Evolutionary conservation across 2,888 invertebrate genomes (phyloP).

Genomic region (Ptilodon capucinus): DNA sequence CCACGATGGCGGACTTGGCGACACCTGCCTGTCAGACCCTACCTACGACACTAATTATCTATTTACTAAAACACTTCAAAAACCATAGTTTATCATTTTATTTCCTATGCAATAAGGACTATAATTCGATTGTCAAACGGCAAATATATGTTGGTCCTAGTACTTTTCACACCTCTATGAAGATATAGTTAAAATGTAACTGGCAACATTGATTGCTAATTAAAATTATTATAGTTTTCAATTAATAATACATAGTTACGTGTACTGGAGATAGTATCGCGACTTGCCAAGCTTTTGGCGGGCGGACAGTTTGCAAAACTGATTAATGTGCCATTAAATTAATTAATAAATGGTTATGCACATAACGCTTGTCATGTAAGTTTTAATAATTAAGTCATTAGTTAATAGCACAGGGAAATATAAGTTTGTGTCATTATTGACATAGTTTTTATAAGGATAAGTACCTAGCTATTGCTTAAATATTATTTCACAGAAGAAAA

Average conservation of each 20-base stretch:
- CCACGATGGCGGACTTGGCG: constrained; percentile 11
- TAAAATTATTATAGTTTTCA: constrained; percentile 67
- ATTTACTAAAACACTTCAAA: constrained; percentile 13
- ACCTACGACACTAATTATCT: constrained; percentile 10
- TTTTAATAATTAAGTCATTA: too few species aligned
- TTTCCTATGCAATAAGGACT: neutral
- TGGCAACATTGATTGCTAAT: constrained; percentile 45
- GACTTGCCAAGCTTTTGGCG: constrained; percentile 59
- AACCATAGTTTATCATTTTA: neutral
- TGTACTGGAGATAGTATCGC: constrained; percentile 60
- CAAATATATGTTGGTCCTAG: neutral
- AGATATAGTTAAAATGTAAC: constrained; percentile 27
- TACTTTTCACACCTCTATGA: constrained; percentile 30
- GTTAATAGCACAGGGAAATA: too few species aligned
- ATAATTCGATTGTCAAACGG: neutral
- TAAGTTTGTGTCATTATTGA: too few species aligned
- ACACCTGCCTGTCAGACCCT: constrained; percentile 24
- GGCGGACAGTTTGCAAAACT: constrained; percentile 46
- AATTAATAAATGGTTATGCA: neutral
- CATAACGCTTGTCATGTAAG: constrained; percentile 2
- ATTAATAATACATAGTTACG: constrained; percentile 66
- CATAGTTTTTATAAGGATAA: too few species aligned
- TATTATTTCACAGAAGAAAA: too few species aligned
- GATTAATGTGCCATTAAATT: neutral
- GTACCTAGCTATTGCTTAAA: too few species aligned